These are phyloP conservation scores for Sphaeramia orbicularis DNA, from an alignment of 2,797 vertebrate species.

Conservation along the genomic window DNA sequence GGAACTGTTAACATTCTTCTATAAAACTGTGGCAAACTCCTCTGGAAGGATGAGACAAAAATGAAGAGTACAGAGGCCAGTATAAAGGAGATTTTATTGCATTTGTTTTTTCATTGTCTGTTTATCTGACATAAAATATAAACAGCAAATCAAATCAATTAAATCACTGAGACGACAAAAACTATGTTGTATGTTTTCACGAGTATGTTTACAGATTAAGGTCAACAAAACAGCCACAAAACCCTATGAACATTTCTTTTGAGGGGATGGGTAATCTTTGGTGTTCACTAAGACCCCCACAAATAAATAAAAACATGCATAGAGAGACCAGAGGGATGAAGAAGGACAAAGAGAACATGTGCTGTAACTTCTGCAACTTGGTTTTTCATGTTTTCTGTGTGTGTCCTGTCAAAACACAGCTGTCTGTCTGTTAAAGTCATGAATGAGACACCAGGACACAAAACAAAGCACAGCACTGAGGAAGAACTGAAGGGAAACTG, in stretches of 20 bases:
- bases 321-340: conserved; percentile 32
- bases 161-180: conserved; percentile 9
- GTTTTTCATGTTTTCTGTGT: conserved; percentile 60
- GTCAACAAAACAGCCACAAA: conserved; percentile 8
- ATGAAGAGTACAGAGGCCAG: too few species aligned
- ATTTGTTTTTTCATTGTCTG: conserved; percentile 31
- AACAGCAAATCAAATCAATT: neutral
- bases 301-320: conserved; percentile 4
- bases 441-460: conserved; percentile 12
- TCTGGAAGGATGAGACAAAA: neutral
- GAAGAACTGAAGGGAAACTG: conserved; percentile 12
- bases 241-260: neutral
- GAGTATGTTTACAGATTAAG: conserved; percentile 18
- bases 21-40: conserved; percentile 16
- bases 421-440: neutral
- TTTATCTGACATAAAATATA: conserved; percentile 29
- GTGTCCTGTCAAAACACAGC: conserved; percentile 71
- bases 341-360: conserved; percentile 66
- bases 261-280: too few species aligned
- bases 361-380: conserved; percentile 49
- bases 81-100: conserved; percentile 1
- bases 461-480: conserved; percentile 14
- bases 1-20: conserved; percentile 23
- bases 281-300: conserved; percentile 4
- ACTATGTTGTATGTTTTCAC: conserved; percentile 13